Evolutionary conservation across 2,113 vertebrate genomes (phyloP).

Genomic region (Corythaixoides concolor): DNA sequence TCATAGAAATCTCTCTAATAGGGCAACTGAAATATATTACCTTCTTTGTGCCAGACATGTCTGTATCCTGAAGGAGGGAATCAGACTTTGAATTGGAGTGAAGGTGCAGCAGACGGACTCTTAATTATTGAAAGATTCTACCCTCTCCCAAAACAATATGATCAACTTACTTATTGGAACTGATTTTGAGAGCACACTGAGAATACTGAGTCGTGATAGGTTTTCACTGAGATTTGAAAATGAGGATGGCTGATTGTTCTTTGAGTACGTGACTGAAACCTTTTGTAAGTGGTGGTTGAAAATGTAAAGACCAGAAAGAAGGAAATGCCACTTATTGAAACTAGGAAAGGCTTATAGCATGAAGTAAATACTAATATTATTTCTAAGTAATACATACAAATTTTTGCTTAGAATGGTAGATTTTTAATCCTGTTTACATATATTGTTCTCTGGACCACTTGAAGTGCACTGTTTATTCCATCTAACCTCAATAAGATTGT

Average conservation of each 20-base stretch:
- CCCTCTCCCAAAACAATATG: not conserved
- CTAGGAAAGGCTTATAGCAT: not conserved
- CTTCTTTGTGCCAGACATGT: not conserved
- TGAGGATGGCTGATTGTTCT: not conserved
- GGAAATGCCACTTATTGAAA: not conserved
- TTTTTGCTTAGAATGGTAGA: not conserved
- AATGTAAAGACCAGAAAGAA: not conserved
- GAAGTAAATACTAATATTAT: not conserved
- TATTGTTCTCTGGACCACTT: not conserved
- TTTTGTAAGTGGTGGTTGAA: not conserved
- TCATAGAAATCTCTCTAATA: not conserved
- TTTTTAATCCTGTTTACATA: not conserved
- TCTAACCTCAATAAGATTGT: not conserved
- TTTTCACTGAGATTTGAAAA: not conserved
- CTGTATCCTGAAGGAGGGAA: not conserved
- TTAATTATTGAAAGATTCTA: not conserved
- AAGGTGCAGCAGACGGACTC: not conserved
- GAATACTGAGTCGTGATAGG: not conserved
- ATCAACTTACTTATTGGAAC: not conserved
- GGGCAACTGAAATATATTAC: not conserved
- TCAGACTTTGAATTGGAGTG: not conserved
- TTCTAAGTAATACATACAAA: not conserved
- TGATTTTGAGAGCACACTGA: not conserved
- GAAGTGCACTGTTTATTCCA: not conserved
- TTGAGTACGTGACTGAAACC: not conserved